Evolutionary conservation across 2,797 vertebrate species (phyloP), one percentile per base, ranked within the genome.

Genomic region (Muraenolepis orangiensis): DNA sequence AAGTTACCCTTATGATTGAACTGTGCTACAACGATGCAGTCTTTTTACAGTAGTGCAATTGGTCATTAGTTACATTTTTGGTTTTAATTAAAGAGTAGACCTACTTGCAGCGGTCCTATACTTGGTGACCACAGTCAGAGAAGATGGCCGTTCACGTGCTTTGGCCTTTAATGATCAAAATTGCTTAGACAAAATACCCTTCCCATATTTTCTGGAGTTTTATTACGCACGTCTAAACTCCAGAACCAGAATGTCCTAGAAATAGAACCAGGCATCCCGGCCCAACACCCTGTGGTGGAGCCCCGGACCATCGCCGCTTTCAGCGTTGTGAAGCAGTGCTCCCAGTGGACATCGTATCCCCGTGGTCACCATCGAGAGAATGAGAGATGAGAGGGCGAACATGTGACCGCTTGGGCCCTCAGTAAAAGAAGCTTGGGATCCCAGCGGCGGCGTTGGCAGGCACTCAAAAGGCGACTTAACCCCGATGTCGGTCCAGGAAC

Each of bases 381-480:
- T 20, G 68, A 70, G 68, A 80, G 71, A 64, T 67, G 26, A 38
- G 74, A 26, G 57, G 6, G n/a, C n/a, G 61, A 36, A 1, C 70
- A 61, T 36, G 20, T 42, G 69, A n/a, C 61, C 30, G 40, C 78
- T 66, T 38, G 73, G 29, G 46, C 69, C 67, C 40, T 71, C 32
- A 78, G n/a, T n/a, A n/a, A n/a, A 82, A 81, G 13, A 77, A 40
- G 75, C 57, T 82, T 66, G 64, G 76, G 78, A 74, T 82, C 77
- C 80, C 74, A 80, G 70, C 3, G 78, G 34, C 46, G 14, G 75
- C 29, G n/a, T 81, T 79, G 80, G 76, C 74, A 75, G 51, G 7
- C 30, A 72, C 74, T 81, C 77, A 71, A 78, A 87, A 79, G 67
- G 66, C 69, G 4, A 42, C 71, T 77, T 78, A 82, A 75, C 85